A percentile compares a stretch with the other conserved stretches of the same genome.
phyloP scores from a whole-genome alignment of 2,113 vertebrate genomes.

The Nipponia nippon region DNA sequence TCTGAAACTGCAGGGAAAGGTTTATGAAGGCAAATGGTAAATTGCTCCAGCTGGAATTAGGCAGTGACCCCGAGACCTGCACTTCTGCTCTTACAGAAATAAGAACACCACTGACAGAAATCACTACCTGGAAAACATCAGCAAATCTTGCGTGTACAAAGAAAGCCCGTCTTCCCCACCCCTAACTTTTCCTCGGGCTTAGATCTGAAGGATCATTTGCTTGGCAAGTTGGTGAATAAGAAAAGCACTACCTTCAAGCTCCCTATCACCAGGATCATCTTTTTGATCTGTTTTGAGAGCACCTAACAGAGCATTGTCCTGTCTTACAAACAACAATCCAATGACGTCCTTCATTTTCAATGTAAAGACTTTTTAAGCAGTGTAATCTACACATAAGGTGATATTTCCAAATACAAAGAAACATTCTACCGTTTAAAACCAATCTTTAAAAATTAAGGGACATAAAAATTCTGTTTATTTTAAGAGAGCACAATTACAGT shows the following conservation, averaged over 20 bases:
- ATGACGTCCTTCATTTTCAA: background rate
- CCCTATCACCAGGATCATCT: background rate
- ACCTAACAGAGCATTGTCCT: background rate
- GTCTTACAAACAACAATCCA: background rate
- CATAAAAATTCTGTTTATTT: background rate
- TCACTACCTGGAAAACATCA: background rate
- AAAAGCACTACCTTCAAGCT: background rate
- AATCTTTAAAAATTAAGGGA: background rate
- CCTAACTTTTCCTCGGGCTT: background rate
- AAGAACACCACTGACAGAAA: rapidly evolving
- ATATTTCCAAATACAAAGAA: background rate
- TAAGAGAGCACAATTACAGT: background rate
- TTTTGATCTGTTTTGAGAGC: background rate
- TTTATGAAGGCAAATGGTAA: background rate
- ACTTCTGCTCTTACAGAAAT: background rate
- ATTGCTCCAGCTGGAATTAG: background rate
- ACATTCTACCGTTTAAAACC: background rate
- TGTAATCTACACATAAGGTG: background rate
- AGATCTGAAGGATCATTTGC: background rate
- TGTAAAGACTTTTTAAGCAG: background rate
- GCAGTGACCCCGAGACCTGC: background rate
- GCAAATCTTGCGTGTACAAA: background rate
- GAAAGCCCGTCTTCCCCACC: background rate
- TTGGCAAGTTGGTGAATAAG: background rate
- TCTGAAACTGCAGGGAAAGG: background rate